Evolutionary conservation across 2,113 vertebrate genomes (phyloP), one percentile per base, ranked within the genome.

Genomic region (Bos indicus): DNA sequence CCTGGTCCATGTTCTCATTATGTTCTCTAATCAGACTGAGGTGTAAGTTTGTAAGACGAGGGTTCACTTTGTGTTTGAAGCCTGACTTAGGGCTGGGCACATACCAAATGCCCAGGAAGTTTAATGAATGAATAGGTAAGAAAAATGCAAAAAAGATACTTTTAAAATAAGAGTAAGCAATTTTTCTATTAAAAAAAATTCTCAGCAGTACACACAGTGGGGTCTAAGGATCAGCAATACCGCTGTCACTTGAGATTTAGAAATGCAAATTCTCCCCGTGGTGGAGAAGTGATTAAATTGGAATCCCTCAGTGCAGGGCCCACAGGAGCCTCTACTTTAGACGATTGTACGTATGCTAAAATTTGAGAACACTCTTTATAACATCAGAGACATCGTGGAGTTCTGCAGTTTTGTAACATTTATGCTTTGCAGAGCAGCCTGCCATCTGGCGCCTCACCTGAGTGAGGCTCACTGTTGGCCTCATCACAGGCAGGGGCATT

Each of bases 361-460:
- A 88, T 88, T 87, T 86, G 81, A 67, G 74, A 94, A 88, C 36
- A 78, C 33, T 67, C 43, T 74, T 88, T 40, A 5, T 52, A 52
- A 48, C 33, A 64, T 88, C 28, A 5, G 48, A 89, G 80, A 26
- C 67, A 56, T 71, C 64, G 36, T 9, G 28, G 56, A 52, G 77
- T 51, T 67, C 77, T 87, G 81, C 28, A 54, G 19, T 88, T 95
- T 89, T 82, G 78, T 57, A 95, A 51, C 23, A 15, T 87, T 84
- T 77, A 33, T 88, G 92, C 62, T 88, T 94, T 88, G 71, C 94
- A 92, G 80, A 88, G 92, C 84, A 82, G n/a, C 7, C 78, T 93
- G 71, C 90, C 91, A 71, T 81, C 94, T 93, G 57, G 7, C 21
- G 5, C 40, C 51, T 91, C 62, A 95, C 77, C 77, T 88, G 56